A percentile compares a stretch with the other conserved stretches of the same genome.
Evolutionary conservation across 2,797 vertebrate species (phyloP).

Genomic region (Propithecus deckenii): DNA sequence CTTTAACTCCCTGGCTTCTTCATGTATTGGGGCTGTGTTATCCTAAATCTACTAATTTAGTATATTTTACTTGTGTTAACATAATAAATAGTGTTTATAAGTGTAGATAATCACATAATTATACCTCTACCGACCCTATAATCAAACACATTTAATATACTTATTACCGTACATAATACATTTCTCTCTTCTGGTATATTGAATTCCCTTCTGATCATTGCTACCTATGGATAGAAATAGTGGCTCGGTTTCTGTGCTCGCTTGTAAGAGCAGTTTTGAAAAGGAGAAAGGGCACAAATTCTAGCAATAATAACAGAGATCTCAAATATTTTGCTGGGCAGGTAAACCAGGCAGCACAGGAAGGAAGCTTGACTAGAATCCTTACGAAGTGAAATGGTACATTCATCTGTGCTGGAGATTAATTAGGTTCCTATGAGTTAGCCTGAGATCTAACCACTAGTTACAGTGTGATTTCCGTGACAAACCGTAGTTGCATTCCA

Average conservation of each 20-base stretch:
- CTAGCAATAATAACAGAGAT: not conserved
- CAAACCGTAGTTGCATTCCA: not conserved
- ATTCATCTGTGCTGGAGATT: too few relatives aligned
- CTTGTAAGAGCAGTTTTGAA: not conserved
- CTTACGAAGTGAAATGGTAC: not conserved
- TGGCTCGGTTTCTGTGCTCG: not conserved
- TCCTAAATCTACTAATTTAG: not conserved
- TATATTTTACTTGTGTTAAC: not conserved
- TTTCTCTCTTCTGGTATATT: not conserved
- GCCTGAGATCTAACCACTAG: not conserved
- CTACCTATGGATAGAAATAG: not conserved
- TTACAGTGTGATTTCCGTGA: not conserved
- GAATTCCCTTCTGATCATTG: not conserved
- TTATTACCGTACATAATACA: not conserved
- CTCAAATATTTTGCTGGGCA: not conserved
- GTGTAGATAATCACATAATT: conserved; percentile 43
- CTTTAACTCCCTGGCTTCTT: not conserved
- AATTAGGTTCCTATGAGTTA: not conserved
- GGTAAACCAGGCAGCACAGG: not conserved
- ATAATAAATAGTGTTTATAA: conserved; percentile 31
- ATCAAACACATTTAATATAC: conserved; percentile 12
- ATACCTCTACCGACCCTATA: not conserved
- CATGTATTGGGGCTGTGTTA: not conserved
- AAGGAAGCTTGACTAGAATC: not conserved
- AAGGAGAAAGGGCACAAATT: not conserved